These are phyloP conservation scores for Mallateleia sp. DNA, from an alignment of 2,888 invertebrate genomes.

Conservation along the genomic window DNA sequence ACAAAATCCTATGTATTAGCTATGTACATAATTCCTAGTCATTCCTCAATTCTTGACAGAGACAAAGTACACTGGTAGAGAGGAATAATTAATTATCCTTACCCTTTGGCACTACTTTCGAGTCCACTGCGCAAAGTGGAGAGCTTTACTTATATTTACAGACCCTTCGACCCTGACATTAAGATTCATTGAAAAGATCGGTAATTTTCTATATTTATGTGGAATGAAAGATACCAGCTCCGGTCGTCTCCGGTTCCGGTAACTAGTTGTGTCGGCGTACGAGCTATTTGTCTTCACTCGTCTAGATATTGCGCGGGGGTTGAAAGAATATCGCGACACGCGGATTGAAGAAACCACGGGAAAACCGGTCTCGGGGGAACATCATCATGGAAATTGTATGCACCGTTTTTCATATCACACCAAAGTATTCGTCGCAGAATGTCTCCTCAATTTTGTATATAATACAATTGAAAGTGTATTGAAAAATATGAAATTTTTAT, in stretches of 20 bases:
- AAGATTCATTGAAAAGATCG: constrained; percentile 67
- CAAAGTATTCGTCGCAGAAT: constrained; percentile 47
- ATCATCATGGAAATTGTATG: constrained; percentile 89
- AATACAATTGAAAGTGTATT: constrained; percentile 20
- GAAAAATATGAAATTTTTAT: background rate
- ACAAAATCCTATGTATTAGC: constrained; percentile 41
- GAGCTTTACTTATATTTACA: constrained; percentile 63
- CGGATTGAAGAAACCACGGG: constrained; percentile 79
- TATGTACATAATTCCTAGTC: constrained; percentile 64
- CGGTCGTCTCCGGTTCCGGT: constrained; percentile 77
- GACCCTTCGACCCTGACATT: constrained; percentile 57
- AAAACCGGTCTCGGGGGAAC: constrained; percentile 85
- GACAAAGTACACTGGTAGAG: constrained; percentile 56
- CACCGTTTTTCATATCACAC: constrained; percentile 85
- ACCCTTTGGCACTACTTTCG: constrained; percentile 70
- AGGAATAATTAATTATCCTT: constrained; percentile 70
- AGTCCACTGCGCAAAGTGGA: constrained; percentile 55
- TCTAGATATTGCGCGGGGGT: constrained; percentile 74
- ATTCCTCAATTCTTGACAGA: constrained; percentile 71
- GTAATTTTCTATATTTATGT: constrained; percentile 83
- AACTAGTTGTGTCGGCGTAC: constrained; percentile 81
- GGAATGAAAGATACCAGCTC: constrained; percentile 66
- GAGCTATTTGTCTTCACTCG: constrained; percentile 87
- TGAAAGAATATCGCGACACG: constrained; percentile 79
- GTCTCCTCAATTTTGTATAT: constrained; percentile 27